These are phyloP conservation scores for Pseudococcus viburni DNA, from an alignment of 2,888 invertebrate species.

Conservation along the genomic window DNA sequence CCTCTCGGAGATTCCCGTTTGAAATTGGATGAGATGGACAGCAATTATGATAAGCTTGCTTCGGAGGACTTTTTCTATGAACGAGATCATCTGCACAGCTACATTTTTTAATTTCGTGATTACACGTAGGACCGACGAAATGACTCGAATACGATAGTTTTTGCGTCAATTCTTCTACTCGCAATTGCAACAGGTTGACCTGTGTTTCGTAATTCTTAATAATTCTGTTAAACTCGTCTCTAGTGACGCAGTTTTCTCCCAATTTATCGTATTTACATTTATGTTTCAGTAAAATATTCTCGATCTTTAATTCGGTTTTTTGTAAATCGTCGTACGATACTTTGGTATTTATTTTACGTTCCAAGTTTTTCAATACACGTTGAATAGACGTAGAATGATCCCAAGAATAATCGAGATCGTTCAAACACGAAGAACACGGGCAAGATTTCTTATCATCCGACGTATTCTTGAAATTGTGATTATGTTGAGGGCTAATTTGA, in stretches of 20 bases:
- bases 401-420: conserved; percentile 1
- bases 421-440: not conserved
- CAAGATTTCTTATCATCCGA: conserved; percentile 13
- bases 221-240: conserved; percentile 48
- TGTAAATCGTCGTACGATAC: conserved; percentile 52
- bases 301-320: conserved; percentile 51
- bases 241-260: conserved; percentile 31
- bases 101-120: conserved; percentile 32
- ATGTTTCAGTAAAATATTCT: conserved; percentile 52
- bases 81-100: not conserved
- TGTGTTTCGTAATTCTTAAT: conserved; percentile 21
- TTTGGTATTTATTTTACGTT: conserved; percentile 35
- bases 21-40: not conserved
- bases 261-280: conserved; percentile 58
- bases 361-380: conserved; percentile 11
- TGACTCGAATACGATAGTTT: not conserved
- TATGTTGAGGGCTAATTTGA: not conserved
- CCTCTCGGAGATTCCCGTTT: not conserved
- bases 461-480: not conserved
- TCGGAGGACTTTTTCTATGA: not conserved
- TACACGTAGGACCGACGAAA: not conserved
- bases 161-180: not conserved
- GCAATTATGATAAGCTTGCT: not conserved
- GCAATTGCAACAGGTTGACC: conserved; percentile 26
- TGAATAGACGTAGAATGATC: conserved; percentile 1